Evolutionary conservation across 2,113 vertebrate genomes (phyloP), one percentile per base, ranked within the genome.

Genomic region (Ia io): DNA sequence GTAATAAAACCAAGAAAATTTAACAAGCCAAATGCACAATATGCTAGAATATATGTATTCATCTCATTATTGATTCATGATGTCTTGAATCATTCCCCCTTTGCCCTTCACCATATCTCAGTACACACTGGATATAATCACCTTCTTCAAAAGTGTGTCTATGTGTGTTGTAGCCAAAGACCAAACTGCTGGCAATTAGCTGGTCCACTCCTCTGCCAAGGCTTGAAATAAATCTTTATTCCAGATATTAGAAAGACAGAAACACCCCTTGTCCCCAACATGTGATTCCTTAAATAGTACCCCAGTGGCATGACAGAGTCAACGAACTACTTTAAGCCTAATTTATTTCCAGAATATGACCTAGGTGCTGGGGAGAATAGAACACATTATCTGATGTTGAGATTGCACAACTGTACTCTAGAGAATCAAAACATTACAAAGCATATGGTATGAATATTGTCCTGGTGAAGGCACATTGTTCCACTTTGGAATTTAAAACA

Each of bases 401-500:
- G 74, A 56, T 95, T 92, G 82, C 44, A 93, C 85, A 95, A 77
- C n/a, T 71, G 73, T 86, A 85, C 93, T 65, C 85, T 86, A 86
- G 92, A 92, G 96, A 92, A 77, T 96, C 90, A 84, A 93, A 96
- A 86, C 92, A 95, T 84, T 94, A 86, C 86, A 74, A 92, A 96
- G 70, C 96, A 97, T 97, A 97, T 97, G 96, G 92, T 91, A 92
- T 61, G 70, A 93, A 96, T 96, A 97, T 80, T 93, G 63, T 93
- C 63, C 61, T 89, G 71, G 88, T 91, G 79, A 95, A 95, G 85
- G 51, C 85, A 76, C 90, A 91, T 76, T 80, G 70, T 96, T 94
- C 94, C 47, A 87, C 83, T 96, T 89, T 87, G 85, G 95, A 97
- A 97, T 97, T 96, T 95, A 88, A 92, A 96, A 93, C 82, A 93